These are phyloP conservation scores for Serrognathus titanus DNA, from an alignment of 2,888 invertebrate genomes.

Conservation along the genomic window DNA sequence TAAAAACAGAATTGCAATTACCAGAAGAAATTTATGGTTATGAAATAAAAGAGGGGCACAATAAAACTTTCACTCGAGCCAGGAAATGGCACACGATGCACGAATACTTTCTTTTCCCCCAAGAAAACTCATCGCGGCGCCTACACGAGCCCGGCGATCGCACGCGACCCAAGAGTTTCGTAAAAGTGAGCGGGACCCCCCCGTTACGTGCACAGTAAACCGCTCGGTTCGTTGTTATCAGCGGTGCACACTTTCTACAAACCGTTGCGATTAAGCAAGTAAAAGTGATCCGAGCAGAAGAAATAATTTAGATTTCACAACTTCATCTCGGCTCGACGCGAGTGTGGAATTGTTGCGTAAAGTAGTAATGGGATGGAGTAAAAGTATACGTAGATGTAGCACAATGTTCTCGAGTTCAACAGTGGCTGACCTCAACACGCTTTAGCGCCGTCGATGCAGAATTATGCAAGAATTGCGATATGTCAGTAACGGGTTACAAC, in stretches of 20 bases:
- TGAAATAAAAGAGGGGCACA: conserved; percentile 9
- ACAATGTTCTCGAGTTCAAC: conserved; percentile 22
- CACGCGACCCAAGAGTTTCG: too few species aligned
- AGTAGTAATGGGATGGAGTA: conserved; percentile 22
- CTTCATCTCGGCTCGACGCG: conserved; percentile 22
- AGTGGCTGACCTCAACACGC: conserved; percentile 46
- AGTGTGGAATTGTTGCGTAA: conserved; percentile 21
- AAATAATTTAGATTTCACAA: conserved; percentile 30
- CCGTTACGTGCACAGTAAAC: background rate
- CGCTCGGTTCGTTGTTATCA: background rate
- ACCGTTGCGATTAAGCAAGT: conserved; percentile 20
- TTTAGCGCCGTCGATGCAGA: conserved; percentile 34
- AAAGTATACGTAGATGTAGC: conserved; percentile 13
- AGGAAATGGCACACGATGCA: conserved; percentile 6
- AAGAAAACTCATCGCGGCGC: background rate
- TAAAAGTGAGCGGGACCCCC: background rate
- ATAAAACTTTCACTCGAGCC: conserved; percentile 3
- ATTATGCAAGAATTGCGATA: conserved; percentile 40
- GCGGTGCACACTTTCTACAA: conserved; percentile 18
- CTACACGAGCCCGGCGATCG: background rate
- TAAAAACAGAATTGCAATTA: background rate
- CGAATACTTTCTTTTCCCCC: conserved; percentile 1
- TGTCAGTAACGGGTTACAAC: conserved; percentile 28
- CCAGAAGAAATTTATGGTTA: conserved; percentile 16
- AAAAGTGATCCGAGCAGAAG: conserved; percentile 28